Evolutionary conservation across 2,888 invertebrate species (phyloP), one percentile per base, ranked within the genome.

Genomic region (Colletes collaris): DNA sequence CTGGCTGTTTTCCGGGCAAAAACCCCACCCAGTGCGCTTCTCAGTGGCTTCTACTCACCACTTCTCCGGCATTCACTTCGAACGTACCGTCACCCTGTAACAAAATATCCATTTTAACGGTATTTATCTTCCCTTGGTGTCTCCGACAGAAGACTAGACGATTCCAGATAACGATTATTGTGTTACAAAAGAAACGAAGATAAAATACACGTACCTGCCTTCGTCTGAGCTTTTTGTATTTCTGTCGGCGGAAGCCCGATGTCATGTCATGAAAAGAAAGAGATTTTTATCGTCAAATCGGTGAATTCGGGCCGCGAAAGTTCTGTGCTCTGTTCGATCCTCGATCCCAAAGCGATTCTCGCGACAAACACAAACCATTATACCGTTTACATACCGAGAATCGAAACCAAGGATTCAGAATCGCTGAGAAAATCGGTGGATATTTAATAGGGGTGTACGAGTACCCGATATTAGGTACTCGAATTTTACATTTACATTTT

Each of bases 181-280:
- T 19, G n/a, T 0, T 27, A 50, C 4, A 13, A 13, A 16, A 59
- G 16, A 11, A 58, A 66, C 11, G 7, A 19, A n/a, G 13, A 37
- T 7, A 27, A 13, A 40, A 37, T 8, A 27, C 37, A 86, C 90
- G 87, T 95, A 96, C 96, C 96, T 97, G 97, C 94, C 97, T 94
- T 93, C 97, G 94, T 93, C 97, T 95, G 90, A 97, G 95, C 93
- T 97, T 97, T 94, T 97, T 96, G 95, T 96, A 97, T 95, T 96
- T 97, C 96, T 97, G 95, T 89, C 84, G 78, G n/a, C 50, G 79
- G 76, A 60, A 66, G 56, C 16, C 75, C 82, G 75, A 46, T 64
- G 87, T 84, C 79, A 79, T 85, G 83, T 78, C 89, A 91, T 89
- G 89, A 90, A 89, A 90, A 82, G 82, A 89, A 82, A 90, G 67